Conservation (phyloP, 2,797 vertebrate genomes). For the Sarcophilus harrisii region DNA sequence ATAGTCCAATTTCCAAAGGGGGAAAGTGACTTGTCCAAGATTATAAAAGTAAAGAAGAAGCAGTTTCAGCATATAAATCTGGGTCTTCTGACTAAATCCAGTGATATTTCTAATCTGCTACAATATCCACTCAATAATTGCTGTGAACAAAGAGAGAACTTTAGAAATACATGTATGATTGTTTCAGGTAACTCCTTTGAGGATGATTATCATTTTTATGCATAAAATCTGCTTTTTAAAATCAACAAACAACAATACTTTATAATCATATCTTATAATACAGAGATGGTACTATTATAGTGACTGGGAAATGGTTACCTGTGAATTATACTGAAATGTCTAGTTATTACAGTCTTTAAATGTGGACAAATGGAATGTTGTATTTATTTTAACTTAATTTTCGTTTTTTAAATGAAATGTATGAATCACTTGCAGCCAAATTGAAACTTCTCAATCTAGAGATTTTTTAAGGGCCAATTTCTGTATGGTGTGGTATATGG, state of each 20-base stretch:
- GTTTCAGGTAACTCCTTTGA: slow-evolving; percentile 52
- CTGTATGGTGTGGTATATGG: neutral
- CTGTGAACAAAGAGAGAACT: slow-evolving; percentile 56
- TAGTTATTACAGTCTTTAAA: slow-evolving; percentile 38
- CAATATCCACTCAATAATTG: neutral
- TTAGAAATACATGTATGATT: slow-evolving; percentile 23
- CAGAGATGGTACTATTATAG: slow-evolving; percentile 50
- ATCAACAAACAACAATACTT: slow-evolving; percentile 5
- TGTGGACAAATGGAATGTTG: slow-evolving; percentile 20
- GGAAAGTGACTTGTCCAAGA: neutral
- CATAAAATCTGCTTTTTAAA: neutral
- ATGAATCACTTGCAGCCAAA: slow-evolving; percentile 10
- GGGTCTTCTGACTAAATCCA: slow-evolving; percentile 24
- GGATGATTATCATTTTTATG: slow-evolving; percentile 26
- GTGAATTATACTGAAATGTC: slow-evolving; percentile 44
- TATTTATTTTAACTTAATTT: slow-evolving; percentile 56
- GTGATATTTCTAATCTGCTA: slow-evolving; percentile 8
- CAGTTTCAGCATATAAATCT: neutral
- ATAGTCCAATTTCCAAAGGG: neutral
- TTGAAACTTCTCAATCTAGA: slow-evolving; percentile 45
- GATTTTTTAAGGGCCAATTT: slow-evolving; percentile 14
- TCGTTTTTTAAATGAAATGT: neutral
- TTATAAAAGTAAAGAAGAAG: neutral
- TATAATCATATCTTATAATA: slow-evolving; percentile 1
- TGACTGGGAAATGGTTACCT: slow-evolving; percentile 26